Evolutionary conservation across 2,888 invertebrate genomes (phyloP).

Genomic region (Ferdinandea cuprea): DNA sequence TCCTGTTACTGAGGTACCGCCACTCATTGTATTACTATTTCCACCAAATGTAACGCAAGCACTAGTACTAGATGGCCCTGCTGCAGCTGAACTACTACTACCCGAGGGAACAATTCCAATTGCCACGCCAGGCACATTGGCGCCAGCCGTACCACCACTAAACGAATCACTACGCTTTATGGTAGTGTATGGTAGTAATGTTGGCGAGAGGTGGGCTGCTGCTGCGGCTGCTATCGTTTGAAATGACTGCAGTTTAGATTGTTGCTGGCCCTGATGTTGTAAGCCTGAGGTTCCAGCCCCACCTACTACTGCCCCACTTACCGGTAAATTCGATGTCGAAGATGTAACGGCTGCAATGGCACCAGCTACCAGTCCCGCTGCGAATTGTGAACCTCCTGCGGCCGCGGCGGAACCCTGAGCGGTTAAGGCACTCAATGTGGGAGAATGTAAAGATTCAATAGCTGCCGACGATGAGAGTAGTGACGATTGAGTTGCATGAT

Average conservation of each 20-base stretch:
- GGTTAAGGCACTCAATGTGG: conserved; percentile 66
- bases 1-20: conserved; percentile 37
- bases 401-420: conserved; percentile 71
- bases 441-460: conserved; percentile 68
- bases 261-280: conserved; percentile 34
- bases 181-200: conserved; percentile 51
- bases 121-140: conserved; percentile 63
- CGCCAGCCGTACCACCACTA: conserved; percentile 60
- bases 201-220: conserved; percentile 39
- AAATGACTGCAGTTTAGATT: conserved; percentile 51
- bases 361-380: conserved; percentile 47
- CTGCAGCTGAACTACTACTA: conserved; percentile 48
- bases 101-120: conserved; percentile 50
- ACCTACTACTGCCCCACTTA: conserved; percentile 68
- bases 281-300: conserved; percentile 63
- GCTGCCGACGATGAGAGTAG: conserved; percentile 44
- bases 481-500: conserved; percentile 70
- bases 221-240: conserved; percentile 71
- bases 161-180: conserved; percentile 67
- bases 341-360: conserved; percentile 74
- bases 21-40: conserved; percentile 68
- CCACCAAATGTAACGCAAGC: conserved; percentile 52
- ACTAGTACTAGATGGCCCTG: conserved; percentile 41
- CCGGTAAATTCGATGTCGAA: conserved; percentile 73
- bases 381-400: conserved; percentile 61